Conservation (phyloP, 2,113 vertebrate genomes). For the Chionomys nivalis region DNA sequence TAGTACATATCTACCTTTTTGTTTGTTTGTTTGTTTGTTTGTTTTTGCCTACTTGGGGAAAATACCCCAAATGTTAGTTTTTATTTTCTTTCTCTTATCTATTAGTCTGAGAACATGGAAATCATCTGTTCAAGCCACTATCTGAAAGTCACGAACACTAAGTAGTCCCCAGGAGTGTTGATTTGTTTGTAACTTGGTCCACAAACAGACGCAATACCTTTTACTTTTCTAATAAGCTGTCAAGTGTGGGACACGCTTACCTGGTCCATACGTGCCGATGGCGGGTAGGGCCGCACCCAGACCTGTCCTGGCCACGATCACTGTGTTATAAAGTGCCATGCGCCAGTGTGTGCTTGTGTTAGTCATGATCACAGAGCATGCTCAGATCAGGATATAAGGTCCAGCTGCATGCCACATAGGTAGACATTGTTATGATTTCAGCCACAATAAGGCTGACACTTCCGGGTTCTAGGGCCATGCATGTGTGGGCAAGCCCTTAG, state of each 20-base stretch:
- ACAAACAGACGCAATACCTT: not conserved
- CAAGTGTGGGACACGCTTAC: not conserved
- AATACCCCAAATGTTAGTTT: not conserved
- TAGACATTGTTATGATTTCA: not conserved
- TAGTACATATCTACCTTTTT: not conserved
- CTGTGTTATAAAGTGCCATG: not conserved
- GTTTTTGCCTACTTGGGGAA: not conserved
- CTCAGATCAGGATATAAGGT: too few species aligned
- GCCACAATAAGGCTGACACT: too few species aligned
- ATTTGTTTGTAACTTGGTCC: not conserved
- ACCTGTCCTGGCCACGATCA: not conserved
- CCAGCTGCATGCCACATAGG: too few species aligned
- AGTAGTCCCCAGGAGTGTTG: not conserved
- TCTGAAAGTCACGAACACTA: not conserved
- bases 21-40: too few species aligned
- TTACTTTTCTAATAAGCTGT: not conserved
- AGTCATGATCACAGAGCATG: fast-evolving
- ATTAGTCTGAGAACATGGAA: not conserved
- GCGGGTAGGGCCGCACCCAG: not conserved
- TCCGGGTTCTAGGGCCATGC: too few species aligned
- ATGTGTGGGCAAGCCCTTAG: too few species aligned
- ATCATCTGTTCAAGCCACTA: not conserved
- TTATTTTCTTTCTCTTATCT: not conserved
- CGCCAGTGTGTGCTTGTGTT: not conserved
- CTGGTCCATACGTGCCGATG: not conserved